Base-by-base conservation (phyloP, 2,888 invertebrate genomes). In the Chromoteleia sp. region DNA sequence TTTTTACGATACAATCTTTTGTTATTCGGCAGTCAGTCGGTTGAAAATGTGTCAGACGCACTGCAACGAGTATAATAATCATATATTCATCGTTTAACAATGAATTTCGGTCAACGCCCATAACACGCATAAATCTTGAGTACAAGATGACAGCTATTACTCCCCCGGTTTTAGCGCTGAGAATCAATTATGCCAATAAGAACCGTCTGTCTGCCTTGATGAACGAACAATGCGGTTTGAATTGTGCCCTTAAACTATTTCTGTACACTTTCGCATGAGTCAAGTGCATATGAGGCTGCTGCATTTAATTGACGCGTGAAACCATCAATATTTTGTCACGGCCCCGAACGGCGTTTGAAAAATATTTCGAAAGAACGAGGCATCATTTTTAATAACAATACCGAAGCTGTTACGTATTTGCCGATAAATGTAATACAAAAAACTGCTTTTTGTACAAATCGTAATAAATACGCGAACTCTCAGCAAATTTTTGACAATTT, bases 151-250 rank as follows among this genome's bases (percentile, higher is more conserved):
- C 80, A 75, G 75, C 75, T 65, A 75, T 80, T 71, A 80, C 77
- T 83, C 74, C 77, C 80, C 70, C 56, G 70, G 59, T 68, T 80
- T 76, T 21, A 48, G 21, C 75, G 75, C 67, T 76, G 86, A 85
- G 87, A 87, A 88, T 89, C 88, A 89, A 89, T 89, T 89, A 89
- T 87, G 87, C 84, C 88, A 87, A 88, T 86, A 84, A 87, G 84
- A 74, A 59, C 73, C 78, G 83, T 81, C 84, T 78, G 86, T 78
- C 84, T 84, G 86, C 63, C 45, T 63, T 71, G 59, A 81, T 81
- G 82, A 77, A 79, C 83, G 85, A 87, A 89, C 89, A 89, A 89
- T 89, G 87, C 87, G 74, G 74, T 86, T 85, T 85, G 85, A 88
- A 88, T 89, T 87, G 87, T 83, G 84, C 83, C 71, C 76, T 83